Evolutionary conservation across 2,113 vertebrate species (phyloP).

Genomic region (Leiothrix lutea): DNA sequence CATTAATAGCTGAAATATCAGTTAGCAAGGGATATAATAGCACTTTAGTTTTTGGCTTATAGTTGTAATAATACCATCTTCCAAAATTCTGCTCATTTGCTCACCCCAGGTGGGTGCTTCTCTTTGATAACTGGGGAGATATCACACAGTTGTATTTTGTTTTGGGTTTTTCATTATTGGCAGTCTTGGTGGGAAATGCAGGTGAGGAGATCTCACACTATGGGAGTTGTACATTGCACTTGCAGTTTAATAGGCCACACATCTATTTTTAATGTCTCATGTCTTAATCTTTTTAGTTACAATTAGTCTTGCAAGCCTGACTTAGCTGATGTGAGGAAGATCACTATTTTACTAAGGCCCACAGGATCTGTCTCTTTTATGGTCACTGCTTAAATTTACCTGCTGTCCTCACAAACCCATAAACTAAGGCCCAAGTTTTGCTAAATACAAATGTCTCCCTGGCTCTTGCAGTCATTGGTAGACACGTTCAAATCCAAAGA

Average conservation of each 20-base stretch:
- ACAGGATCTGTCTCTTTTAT: background rate
- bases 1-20: background rate
- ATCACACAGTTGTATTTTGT: background rate
- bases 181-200: background rate
- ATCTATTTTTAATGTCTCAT: background rate
- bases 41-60: background rate
- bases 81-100: background rate
- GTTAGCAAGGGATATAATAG: constrained; percentile 1
- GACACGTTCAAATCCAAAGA: background rate
- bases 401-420: background rate
- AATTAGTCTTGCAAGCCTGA: background rate
- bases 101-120: background rate
- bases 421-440: background rate
- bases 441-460: background rate
- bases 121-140: background rate
- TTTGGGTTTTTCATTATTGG: background rate
- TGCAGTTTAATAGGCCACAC: background rate
- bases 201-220: background rate
- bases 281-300: background rate
- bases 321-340: background rate
- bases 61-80: background rate
- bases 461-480: background rate
- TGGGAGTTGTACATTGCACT: background rate
- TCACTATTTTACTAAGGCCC: background rate
- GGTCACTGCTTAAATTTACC: background rate